Evolutionary conservation across 2,888 invertebrate species (phyloP).

Genomic region (Aphidoletes aphidimyza): DNA sequence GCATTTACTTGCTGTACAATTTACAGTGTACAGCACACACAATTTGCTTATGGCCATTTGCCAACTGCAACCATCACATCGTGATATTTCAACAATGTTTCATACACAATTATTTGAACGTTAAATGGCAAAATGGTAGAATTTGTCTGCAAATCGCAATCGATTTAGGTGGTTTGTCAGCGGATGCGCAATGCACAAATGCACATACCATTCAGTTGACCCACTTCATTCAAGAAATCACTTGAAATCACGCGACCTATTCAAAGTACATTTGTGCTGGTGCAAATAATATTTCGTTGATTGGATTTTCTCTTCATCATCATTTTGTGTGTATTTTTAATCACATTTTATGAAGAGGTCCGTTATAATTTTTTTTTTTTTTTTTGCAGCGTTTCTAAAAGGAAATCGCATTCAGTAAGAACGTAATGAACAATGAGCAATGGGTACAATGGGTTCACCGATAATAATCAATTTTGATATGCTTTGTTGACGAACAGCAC

Average conservation of each 20-base stretch:
- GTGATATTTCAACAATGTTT: no score
- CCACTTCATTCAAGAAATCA: neutral
- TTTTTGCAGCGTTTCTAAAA: neutral
- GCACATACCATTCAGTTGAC: neutral
- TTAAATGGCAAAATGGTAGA: no score
- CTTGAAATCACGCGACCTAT: neutral
- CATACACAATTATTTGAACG: no score
- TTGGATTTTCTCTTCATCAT: neutral
- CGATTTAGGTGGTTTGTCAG: no score
- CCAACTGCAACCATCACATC: no score
- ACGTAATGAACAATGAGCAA: neutral
- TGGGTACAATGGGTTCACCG: neutral
- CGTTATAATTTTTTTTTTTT: no score
- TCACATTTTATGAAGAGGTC: neutral
- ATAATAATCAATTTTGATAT: slow-evolving; percentile 33
- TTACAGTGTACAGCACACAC: no score
- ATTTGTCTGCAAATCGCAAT: no score
- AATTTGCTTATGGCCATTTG: no score
- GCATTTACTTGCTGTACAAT: neutral
- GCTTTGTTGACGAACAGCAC: slow-evolving; percentile 2
- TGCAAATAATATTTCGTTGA: neutral
- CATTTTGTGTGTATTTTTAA: slow-evolving; percentile 2
- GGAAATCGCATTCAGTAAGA: slow-evolving; percentile 5
- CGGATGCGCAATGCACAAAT: neutral
- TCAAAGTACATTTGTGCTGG: neutral